A percentile compares a stretch with the other conserved stretches of the same genome.
phyloP scores from a whole-genome alignment of 1,140 invertebrate genomes.

The Lepidurus apus region DNA sequence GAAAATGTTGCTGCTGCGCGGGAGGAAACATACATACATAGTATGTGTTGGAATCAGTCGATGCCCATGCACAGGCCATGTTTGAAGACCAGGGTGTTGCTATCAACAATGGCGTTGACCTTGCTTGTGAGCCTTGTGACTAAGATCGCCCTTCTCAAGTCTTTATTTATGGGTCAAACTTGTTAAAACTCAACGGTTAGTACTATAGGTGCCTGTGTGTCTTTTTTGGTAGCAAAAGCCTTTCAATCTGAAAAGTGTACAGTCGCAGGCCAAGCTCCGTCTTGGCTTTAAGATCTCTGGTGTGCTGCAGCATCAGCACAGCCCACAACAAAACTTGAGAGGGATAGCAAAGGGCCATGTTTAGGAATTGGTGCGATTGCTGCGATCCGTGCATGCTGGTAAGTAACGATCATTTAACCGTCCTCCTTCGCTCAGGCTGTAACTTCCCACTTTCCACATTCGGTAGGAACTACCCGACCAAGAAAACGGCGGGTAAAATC shows the following conservation, averaged over 20 bases:
- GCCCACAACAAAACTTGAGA: not conserved
- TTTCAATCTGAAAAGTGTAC: not conserved
- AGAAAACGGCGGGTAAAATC: not conserved
- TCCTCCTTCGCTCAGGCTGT: not conserved
- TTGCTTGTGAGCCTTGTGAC: not conserved
- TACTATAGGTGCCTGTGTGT: not conserved
- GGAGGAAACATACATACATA: conserved; percentile 2
- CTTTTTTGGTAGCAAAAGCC: not conserved
- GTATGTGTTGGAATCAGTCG: conserved; percentile 2
- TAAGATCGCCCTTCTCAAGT: not conserved
- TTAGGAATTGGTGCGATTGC: conserved; percentile 15
- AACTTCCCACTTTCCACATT: not conserved
- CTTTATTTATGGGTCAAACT: not conserved
- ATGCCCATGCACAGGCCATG: not conserved
- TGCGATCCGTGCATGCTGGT: not conserved
- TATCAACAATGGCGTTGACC: conserved; percentile 19
- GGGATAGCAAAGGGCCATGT: not conserved
- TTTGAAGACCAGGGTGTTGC: not conserved
- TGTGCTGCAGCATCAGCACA: not conserved
- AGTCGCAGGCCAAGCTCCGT: not conserved
- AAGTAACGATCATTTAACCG: not conserved
- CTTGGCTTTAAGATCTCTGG: not conserved
- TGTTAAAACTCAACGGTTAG: not conserved
- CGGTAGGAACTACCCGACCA: not conserved
- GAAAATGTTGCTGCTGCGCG: conserved; percentile 12